phyloP scores from a whole-genome alignment of 2,113 vertebrate genomes.

The Labrus mixtus region DNA sequence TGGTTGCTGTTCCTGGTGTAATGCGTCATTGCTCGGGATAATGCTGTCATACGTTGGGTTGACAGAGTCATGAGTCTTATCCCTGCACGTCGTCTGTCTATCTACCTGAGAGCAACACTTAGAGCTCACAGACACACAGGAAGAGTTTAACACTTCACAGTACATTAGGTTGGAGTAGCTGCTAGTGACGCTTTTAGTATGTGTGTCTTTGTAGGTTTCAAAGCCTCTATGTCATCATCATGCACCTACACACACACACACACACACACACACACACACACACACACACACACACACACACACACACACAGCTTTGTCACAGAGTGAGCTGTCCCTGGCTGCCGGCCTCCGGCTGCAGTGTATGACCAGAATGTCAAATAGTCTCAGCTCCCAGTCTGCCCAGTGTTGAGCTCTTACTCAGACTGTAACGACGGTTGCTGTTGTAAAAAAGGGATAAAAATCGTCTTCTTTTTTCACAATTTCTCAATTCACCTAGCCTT shows the following conservation, averaged over 20 bases:
- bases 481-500: too few species aligned
- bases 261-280: too few species aligned
- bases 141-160: background rate
- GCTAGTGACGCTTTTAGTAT: background rate
- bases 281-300: too few species aligned
- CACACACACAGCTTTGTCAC: too few species aligned
- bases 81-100: slow-evolving; percentile 14
- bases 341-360: slow-evolving; percentile 25
- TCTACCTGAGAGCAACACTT: slow-evolving; percentile 64
- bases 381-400: background rate
- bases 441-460: too few species aligned
- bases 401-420: background rate
- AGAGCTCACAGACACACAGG: slow-evolving; percentile 47
- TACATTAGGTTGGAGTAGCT: background rate
- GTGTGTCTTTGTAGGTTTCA: background rate
- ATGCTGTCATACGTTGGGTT: slow-evolving; percentile 78
- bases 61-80: slow-evolving; percentile 69
- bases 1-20: slow-evolving; percentile 44
- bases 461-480: too few species aligned
- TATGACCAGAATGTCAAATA: slow-evolving; percentile 21
- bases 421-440: too few species aligned
- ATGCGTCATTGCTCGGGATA: slow-evolving; percentile 75
- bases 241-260: too few species aligned
- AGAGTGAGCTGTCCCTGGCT: background rate
- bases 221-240: too few species aligned